Evolutionary conservation across 2,888 invertebrate species (phyloP).

Genomic region (Trachelus troglodyta): DNA sequence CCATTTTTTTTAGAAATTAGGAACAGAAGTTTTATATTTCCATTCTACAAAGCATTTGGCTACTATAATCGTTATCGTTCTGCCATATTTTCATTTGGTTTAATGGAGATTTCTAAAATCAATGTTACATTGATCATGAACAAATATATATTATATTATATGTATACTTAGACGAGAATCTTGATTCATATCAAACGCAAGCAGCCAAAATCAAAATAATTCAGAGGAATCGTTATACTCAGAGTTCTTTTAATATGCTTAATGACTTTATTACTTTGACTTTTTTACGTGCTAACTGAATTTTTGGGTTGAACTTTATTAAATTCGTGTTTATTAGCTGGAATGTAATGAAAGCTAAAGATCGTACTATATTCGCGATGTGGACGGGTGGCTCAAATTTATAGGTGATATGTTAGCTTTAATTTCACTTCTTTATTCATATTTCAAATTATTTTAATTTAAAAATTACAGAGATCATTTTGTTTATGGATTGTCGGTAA

Average conservation of each 20-base stretch:
- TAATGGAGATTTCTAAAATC: background rate
- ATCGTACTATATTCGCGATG: background rate
- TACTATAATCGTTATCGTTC: background rate
- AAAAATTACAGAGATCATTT: conserved; percentile 67
- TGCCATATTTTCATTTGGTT: background rate
- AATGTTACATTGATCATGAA: background rate
- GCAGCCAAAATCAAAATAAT: background rate
- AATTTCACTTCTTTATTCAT: conserved; percentile 46
- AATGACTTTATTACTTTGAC: background rate
- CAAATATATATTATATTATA: background rate
- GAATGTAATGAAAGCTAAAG: background rate
- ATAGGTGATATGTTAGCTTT: conserved; percentile 52
- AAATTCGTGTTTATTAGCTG: background rate
- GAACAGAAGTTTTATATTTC: background rate
- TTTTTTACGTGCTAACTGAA: background rate
- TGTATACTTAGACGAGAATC: background rate
- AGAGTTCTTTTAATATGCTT: background rate
- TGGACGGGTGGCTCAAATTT: conserved; percentile 46
- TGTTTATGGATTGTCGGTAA: conserved; percentile 56
- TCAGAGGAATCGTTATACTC: background rate
- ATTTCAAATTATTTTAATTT: conserved; percentile 62
- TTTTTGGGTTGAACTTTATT: background rate
- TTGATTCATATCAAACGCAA: background rate
- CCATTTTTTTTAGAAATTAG: background rate
- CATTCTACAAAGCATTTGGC: background rate